These are phyloP conservation scores for Laspeyria flexula DNA, from an alignment of 2,888 invertebrate species.

Conservation along the genomic window DNA sequence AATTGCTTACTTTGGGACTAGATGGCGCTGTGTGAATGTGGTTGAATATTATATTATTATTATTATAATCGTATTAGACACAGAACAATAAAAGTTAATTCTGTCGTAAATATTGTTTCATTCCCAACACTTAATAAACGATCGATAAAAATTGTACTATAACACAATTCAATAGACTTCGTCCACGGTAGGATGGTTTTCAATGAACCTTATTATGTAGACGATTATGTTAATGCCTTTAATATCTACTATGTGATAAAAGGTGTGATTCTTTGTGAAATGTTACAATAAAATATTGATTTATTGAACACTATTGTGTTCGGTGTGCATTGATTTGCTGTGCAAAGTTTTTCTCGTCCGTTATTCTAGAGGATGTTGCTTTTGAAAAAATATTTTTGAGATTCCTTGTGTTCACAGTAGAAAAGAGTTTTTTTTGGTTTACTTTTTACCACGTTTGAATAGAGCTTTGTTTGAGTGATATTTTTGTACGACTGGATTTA, in stretches of 20 bases:
- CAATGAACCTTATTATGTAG: constrained; percentile 11
- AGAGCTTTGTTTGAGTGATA: no score
- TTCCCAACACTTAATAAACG: not conserved
- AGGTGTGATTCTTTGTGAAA: constrained; percentile 34
- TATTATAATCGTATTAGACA: no score
- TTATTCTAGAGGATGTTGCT: not conserved
- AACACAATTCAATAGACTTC: constrained; percentile 26
- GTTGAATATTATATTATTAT: no score
- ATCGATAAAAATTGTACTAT: constrained; percentile 12
- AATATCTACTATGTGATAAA: constrained; percentile 16
- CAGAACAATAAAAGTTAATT: not conserved
- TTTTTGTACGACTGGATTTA: no score
- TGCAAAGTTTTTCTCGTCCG: not conserved
- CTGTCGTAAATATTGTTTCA: not conserved
- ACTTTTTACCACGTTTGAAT: no score
- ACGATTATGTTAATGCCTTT: constrained; percentile 24
- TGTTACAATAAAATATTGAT: constrained; percentile 30
- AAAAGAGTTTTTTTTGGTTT: no score
- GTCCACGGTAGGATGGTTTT: constrained; percentile 11
- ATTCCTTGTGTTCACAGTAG: not conserved
- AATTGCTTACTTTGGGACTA: no score
- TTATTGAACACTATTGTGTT: constrained; percentile 31
- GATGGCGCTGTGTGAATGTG: no score
- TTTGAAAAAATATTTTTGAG: not conserved
- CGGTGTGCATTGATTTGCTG: constrained; percentile 14